phyloP scores from a whole-genome alignment of 2,888 invertebrate species.

The Mythimna loreyi region DNA sequence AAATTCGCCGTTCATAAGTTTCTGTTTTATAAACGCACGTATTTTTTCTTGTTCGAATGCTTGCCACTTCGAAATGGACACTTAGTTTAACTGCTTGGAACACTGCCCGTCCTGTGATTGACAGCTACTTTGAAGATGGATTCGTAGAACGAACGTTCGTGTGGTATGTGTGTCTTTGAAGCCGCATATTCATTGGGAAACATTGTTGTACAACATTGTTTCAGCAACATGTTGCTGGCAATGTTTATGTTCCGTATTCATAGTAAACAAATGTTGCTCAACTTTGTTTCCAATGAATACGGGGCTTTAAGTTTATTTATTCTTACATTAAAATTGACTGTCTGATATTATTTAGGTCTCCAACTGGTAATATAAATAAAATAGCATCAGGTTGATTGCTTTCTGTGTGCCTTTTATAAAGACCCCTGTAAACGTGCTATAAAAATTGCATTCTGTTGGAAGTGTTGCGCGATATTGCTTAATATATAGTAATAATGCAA shows the following conservation, averaged over 20 bases:
- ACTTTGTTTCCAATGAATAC: conserved; percentile 45
- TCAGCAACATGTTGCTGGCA: conserved; percentile 8
- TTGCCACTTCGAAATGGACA: conserved; percentile 51
- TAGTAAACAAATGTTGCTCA: conserved; percentile 52
- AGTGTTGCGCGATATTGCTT: too few relatives aligned
- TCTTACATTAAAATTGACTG: neutral
- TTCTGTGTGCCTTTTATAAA: neutral
- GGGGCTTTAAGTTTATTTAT: conserved; percentile 34
- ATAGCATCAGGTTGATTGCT: too few relatives aligned
- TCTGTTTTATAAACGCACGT: conserved; percentile 47
- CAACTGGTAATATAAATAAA: neutral
- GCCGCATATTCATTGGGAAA: conserved; percentile 38
- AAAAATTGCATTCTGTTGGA: too few relatives aligned
- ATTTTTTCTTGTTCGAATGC: conserved; percentile 56
- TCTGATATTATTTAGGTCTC: neutral
- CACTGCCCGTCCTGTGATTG: conserved; percentile 33
- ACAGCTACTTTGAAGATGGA: conserved; percentile 48
- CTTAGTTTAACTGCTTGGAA: conserved; percentile 57
- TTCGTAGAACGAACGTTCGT: conserved; percentile 36
- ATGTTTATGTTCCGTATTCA: conserved; percentile 36
- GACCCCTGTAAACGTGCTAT: too few relatives aligned
- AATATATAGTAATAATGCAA: too few relatives aligned
- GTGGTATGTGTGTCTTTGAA: conserved; percentile 44
- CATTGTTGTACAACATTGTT: conserved; percentile 14
- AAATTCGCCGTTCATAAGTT: conserved; percentile 29